Evolutionary conservation across 2,797 vertebrate species (phyloP).

Genomic region (Heteromormyrus szaboi): DNA sequence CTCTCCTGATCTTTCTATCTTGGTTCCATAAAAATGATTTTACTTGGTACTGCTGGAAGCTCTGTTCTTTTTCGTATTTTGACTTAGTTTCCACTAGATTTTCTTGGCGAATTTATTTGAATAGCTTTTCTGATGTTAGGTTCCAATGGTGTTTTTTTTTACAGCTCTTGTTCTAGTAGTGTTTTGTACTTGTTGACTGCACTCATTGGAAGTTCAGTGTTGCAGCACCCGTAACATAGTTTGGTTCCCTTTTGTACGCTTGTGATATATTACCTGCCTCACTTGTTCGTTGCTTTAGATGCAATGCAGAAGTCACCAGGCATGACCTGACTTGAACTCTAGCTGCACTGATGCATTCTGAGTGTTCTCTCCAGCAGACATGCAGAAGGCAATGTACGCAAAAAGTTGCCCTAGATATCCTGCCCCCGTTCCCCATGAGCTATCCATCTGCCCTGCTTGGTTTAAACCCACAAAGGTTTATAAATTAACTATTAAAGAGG

Average conservation of each 20-base stretch:
- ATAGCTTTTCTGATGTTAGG: neutral
- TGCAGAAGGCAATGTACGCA: conserved; percentile 27
- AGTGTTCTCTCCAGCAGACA: conserved; percentile 53
- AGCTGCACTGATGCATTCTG: conserved; percentile 47
- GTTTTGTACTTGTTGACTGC: neutral
- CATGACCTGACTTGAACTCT: conserved; percentile 40
- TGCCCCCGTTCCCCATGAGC: neutral
- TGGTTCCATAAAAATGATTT: neutral
- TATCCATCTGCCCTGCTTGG: neutral
- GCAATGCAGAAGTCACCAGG: neutral
- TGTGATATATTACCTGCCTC: neutral
- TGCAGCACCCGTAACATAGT: neutral
- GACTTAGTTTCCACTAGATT: neutral
- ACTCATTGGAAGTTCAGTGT: neutral
- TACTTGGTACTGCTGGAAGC: neutral
- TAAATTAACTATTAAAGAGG: neutral
- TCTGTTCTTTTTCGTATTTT: neutral
- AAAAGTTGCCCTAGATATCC: neutral
- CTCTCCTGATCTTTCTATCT: neutral
- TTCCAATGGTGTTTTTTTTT: neutral
- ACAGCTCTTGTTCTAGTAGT: neutral
- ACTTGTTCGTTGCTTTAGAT: conserved; percentile 21
- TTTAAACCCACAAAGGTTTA: neutral
- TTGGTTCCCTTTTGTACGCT: neutral
- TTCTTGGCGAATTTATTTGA: neutral